Evolutionary conservation across 2,797 vertebrate species (phyloP).

Genomic region (Hydrophis major): DNA sequence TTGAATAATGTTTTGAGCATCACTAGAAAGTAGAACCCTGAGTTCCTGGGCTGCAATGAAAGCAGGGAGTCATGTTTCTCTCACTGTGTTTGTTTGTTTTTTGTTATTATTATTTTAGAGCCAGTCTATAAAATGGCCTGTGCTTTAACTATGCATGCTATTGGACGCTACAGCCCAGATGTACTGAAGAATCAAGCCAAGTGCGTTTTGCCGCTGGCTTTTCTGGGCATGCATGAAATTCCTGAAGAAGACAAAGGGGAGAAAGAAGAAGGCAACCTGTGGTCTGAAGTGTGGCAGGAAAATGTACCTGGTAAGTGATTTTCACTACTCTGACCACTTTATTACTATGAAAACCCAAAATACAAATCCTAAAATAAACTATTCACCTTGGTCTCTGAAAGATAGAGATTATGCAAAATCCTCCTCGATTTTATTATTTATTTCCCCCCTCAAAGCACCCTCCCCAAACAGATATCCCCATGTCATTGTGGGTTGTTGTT

Average conservation of each 20-base stretch:
- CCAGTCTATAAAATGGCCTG: slow-evolving; percentile 86
- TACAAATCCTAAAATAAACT: background rate
- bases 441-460: no score
- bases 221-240: slow-evolving; percentile 95
- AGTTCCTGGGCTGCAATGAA: background rate
- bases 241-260: slow-evolving; percentile 86
- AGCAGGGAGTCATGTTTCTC: background rate
- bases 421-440: background rate
- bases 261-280: slow-evolving; percentile 83
- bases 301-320: slow-evolving; percentile 87
- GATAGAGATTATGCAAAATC: background rate
- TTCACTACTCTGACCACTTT: background rate
- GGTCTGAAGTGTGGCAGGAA: slow-evolving; percentile 97
- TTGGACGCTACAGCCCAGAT: slow-evolving; percentile 95
- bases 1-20: background rate
- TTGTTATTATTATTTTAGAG: slow-evolving; percentile 71
- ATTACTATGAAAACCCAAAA: background rate
- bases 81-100: slow-evolving; percentile 16
- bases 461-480: background rate
- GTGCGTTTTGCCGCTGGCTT: slow-evolving; percentile 88
- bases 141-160: slow-evolving; percentile 86
- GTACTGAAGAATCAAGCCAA: slow-evolving; percentile 90
- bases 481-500: background rate
- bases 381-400: background rate
- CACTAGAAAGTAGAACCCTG: background rate